These are phyloP conservation scores for Mastomys coucha DNA, from an alignment of 2,113 vertebrate genomes.

Conservation along the genomic window DNA sequence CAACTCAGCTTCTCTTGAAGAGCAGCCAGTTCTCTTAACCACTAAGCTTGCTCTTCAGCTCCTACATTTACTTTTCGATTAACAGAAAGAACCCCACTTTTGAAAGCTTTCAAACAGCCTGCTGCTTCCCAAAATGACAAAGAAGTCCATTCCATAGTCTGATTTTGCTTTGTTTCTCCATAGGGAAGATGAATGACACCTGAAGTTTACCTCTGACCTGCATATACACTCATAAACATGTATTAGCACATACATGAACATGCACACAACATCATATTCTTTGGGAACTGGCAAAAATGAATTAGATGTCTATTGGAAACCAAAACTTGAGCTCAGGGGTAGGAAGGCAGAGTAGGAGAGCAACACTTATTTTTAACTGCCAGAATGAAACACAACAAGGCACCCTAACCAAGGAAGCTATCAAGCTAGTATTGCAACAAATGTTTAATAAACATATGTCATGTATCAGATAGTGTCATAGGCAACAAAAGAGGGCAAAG, in stretches of 20 bases:
- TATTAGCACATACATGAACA: background rate
- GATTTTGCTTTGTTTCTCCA: background rate
- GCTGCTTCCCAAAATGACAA: conserved; percentile 25
- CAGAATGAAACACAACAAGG: background rate
- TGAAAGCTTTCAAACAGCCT: conserved; percentile 44
- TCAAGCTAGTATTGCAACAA: background rate
- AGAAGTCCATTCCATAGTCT: conserved; percentile 38
- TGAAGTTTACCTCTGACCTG: background rate
- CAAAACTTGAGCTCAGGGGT: background rate
- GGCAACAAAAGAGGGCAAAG: background rate
- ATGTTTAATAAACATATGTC: background rate
- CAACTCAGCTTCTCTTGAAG: background rate
- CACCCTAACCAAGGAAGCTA: background rate
- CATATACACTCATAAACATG: background rate
- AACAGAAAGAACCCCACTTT: conserved; percentile 47
- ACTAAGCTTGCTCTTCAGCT: background rate
- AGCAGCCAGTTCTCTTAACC: background rate
- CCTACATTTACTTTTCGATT: conserved; percentile 30
- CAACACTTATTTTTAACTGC: conserved; percentile 7
- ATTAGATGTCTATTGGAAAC: background rate
- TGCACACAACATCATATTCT: background rate
- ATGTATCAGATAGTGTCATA: background rate
- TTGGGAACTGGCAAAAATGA: background rate
- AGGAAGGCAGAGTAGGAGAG: background rate
- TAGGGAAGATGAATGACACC: background rate